Evolutionary conservation across 2,113 vertebrate species (phyloP).

Genomic region (Ptilorrhoa leucosticta): DNA sequence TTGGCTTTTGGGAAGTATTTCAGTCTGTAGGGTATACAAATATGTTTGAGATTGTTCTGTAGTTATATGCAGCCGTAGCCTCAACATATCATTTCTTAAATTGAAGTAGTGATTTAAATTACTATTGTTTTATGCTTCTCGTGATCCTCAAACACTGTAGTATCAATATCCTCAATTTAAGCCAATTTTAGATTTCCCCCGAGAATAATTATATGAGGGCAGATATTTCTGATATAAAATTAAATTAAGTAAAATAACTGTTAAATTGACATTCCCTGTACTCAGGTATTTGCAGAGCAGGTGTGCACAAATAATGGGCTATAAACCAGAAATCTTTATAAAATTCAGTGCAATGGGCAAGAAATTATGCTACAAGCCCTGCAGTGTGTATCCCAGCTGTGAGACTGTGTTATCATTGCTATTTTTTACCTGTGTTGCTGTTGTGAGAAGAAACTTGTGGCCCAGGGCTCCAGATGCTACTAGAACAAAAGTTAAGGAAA

Average conservation of each 20-base stretch:
- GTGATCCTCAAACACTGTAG: neutral
- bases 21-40: neutral
- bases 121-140: neutral
- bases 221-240: neutral
- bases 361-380: neutral
- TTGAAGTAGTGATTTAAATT: neutral
- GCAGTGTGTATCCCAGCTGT: neutral
- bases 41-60: neutral
- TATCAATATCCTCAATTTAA: neutral
- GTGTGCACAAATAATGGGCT: neutral
- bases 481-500: neutral
- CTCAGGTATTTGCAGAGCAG: neutral
- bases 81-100: neutral
- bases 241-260: neutral
- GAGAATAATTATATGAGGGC: neutral
- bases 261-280: neutral
- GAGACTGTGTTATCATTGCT: neutral
- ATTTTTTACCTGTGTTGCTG: neutral
- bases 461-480: neutral
- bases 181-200: neutral
- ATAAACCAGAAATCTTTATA: neutral
- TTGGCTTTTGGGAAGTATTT: neutral
- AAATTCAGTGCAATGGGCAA: neutral
- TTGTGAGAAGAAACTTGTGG: neutral
- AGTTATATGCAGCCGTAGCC: neutral